Evolutionary conservation across 2,113 vertebrate species (phyloP).

Genomic region (Thermophis baileyi): DNA sequence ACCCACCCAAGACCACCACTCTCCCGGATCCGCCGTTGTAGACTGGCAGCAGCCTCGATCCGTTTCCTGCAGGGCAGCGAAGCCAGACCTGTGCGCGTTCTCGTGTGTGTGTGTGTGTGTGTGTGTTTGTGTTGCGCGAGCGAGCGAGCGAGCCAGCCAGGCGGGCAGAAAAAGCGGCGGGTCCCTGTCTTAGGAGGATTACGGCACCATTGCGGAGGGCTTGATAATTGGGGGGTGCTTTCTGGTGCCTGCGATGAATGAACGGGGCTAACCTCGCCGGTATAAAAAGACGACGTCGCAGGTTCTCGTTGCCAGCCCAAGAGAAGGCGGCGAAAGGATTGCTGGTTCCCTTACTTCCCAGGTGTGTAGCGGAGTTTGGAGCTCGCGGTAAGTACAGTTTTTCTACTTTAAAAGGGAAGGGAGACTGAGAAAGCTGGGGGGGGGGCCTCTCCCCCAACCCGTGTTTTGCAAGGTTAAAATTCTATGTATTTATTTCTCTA

Average conservation of each 20-base stretch:
- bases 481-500: not conserved
- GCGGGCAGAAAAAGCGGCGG: not conserved
- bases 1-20: not conserved
- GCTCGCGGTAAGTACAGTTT: not conserved
- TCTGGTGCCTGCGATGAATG: slow-evolving; percentile 14
- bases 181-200: slow-evolving; percentile 16
- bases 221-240: not conserved
- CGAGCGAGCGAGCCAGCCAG: not conserved
- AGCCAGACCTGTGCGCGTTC: not conserved
- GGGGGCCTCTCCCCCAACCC: not conserved
- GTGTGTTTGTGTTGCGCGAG: not conserved
- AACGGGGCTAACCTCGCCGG: not conserved
- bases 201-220: not conserved
- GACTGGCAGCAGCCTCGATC: no score
- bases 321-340: not conserved
- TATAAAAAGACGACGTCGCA: not conserved
- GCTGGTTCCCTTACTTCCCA: rapidly evolving
- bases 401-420: not conserved
- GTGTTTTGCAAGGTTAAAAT: not conserved
- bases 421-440: not conserved
- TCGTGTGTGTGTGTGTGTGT: rapidly evolving
- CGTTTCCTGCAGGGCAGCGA: not conserved
- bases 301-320: not conserved
- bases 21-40: not conserved
- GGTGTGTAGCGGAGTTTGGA: not conserved